phyloP scores from a whole-genome alignment of 2,797 vertebrate genomes.

The Cryptoblepharus egeriae region DNA sequence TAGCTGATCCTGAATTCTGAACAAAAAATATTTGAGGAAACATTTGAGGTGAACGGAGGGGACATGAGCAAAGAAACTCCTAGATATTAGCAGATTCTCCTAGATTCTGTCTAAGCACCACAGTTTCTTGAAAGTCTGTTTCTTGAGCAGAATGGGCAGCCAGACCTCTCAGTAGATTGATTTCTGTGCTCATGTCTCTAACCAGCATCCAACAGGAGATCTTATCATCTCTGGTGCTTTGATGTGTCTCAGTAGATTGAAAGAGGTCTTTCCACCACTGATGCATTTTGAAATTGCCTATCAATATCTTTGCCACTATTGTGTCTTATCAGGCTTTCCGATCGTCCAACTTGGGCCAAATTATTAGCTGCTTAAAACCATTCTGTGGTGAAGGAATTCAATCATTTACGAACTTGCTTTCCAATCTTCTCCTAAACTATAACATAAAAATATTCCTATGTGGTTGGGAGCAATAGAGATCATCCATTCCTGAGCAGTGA shows the following conservation, averaged over 20 bases:
- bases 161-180: background rate
- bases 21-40: background rate
- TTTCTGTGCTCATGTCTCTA: background rate
- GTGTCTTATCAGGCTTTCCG: background rate
- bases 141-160: background rate
- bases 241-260: background rate
- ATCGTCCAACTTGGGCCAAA: background rate
- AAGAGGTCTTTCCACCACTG: background rate
- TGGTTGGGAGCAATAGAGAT: background rate
- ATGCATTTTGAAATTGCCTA: background rate
- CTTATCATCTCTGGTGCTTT: background rate
- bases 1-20: background rate
- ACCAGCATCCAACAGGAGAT: background rate
- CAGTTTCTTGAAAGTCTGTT: background rate
- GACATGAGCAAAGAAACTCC: background rate
- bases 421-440: background rate
- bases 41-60: background rate
- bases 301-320: background rate
- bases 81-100: background rate
- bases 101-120: background rate
- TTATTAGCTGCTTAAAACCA: background rate
- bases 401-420: background rate
- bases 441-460: background rate
- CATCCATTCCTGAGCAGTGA: background rate
- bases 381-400: background rate